Evolutionary conservation across 1,140 invertebrate species (phyloP), one percentile per base, ranked within the genome.

Genomic region (Brachionus manjavacas): DNA sequence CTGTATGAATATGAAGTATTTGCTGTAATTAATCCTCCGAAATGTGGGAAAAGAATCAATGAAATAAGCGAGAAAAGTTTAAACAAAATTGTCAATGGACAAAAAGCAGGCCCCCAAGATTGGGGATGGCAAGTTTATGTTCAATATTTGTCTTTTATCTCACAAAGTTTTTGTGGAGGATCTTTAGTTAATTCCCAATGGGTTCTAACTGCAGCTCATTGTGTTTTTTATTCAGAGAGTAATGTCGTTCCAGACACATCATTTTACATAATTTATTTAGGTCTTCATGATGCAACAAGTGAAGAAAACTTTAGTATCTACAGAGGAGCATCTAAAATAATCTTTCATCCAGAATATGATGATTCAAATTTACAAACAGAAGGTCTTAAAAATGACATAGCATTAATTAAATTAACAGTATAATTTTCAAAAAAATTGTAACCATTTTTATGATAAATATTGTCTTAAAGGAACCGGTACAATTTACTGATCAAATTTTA

Each of bases 321-420:
- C 49, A n/a, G 0, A 3, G 12, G 4, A 52, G 12, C n/a, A 52
- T 52, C 49, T 52, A 55, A 31, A 66, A 55, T 80, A 16, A 49
- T 52, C 60, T 6, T 60, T 1, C 78, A 80, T 80, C 49, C 49
- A 60, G 9, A 80, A 16, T 80, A 55, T 55, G 49, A 80, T 35
- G 16, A n/a, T 55, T n/a, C 12, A 55, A 55, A 20, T 0, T 6
- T 55, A 4, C 49, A 55, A 55, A 55, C 49, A 8, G 64, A 55
- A 46, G 28, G 31, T n/a, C n/a, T 28, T 4, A 3, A 16, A 31
- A 68, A 83, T 68, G 80, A 83, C 28, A 20, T 83, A 6, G 80
- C 60, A 16, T 20, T 83, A 20, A 14, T 83, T 14, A 46, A 16
- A 68, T 35, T 83, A n/a, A 8, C 0, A 2, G 14, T 55, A 55